Evolutionary conservation across 2,888 invertebrate species (phyloP), one percentile per base, ranked within the genome.

Genomic region (Glaucopsyche alexis): DNA sequence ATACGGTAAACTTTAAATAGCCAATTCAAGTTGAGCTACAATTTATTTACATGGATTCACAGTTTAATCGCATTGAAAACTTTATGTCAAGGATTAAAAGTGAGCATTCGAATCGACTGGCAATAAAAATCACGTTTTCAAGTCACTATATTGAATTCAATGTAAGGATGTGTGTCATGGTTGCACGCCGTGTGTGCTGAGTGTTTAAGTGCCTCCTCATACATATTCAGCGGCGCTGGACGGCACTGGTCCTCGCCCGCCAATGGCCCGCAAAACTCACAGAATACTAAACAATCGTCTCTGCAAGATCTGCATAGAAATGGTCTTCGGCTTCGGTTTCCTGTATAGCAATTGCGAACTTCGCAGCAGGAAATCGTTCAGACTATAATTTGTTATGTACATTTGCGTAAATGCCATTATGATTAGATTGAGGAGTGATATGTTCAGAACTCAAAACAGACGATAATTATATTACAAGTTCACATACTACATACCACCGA

Each of bases 121-220:
- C 55, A 67, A 69, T 72, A 72, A 82, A 72, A 72, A 72, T 72
- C 52, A 67, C 67, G 52, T 67, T 72, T 72, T 69, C 42, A 72
- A 72, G 72, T 67, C 66, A 67, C 72, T 84, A 81, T 79, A 81
- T 83, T 81, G 78, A 82, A 80, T 78, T 77, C 73, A 82, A 79
- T 80, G 83, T 80, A 78, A 79, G 80, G 84, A 89, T 89, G 85
- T 91, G 83, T 92, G 91, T 91, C 92, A 92, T 83, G 90, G 90
- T 83, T 89, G 84, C 79, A 82, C 79, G 80, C 78, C 81, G 81
- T 84, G 84, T 85, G 85, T 87, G 87, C 84, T 81, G 83, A 77
- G 82, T 81, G 83, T 83, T 83, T 82, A 81, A 82, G 82, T 82
- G 80, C 79, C 78, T 78, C 78, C 84, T 89, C 86, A 90, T 92